These are phyloP conservation scores for Sus cebifrons DNA, from an alignment of 2,797 vertebrate species.

Conservation along the genomic window DNA sequence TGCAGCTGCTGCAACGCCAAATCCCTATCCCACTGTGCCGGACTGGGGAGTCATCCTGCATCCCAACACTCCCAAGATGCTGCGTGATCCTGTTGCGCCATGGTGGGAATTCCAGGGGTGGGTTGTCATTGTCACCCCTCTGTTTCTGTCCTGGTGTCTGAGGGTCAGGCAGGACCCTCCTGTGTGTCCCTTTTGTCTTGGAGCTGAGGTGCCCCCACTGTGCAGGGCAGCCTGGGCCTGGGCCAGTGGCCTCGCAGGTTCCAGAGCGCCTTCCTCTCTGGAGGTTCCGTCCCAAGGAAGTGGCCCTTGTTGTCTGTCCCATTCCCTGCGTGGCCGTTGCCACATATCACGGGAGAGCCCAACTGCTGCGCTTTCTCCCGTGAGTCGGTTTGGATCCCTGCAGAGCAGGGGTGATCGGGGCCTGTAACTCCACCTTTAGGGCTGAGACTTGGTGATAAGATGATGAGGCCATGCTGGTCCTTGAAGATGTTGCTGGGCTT, in stretches of 20 bases:
- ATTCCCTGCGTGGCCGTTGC: rapidly evolving
- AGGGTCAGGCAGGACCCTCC: background rate
- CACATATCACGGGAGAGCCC: background rate
- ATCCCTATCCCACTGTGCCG: too few species aligned
- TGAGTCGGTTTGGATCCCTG: background rate
- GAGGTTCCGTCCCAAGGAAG: background rate
- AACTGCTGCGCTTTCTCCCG: background rate
- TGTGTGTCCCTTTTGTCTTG: background rate
- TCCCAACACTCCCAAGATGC: too few species aligned
- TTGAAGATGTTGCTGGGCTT: background rate
- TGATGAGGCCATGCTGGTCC: rapidly evolving
- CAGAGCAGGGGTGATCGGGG: too few species aligned
- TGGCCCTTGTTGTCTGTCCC: background rate
- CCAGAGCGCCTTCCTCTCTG: rapidly evolving
- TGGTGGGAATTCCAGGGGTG: background rate
- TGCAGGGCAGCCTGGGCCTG: background rate
- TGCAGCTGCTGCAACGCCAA: too few species aligned
- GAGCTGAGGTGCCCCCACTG: background rate
- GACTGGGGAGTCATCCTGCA: too few species aligned
- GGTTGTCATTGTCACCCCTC: background rate
- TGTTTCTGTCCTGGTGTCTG: background rate
- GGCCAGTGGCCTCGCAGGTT: rapidly evolving
- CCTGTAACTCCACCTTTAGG: background rate
- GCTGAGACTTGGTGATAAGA: background rate
- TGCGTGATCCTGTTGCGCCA: too few species aligned